Conservation (phyloP, 2,888 invertebrate genomes). For the Torymus texanus region DNA sequence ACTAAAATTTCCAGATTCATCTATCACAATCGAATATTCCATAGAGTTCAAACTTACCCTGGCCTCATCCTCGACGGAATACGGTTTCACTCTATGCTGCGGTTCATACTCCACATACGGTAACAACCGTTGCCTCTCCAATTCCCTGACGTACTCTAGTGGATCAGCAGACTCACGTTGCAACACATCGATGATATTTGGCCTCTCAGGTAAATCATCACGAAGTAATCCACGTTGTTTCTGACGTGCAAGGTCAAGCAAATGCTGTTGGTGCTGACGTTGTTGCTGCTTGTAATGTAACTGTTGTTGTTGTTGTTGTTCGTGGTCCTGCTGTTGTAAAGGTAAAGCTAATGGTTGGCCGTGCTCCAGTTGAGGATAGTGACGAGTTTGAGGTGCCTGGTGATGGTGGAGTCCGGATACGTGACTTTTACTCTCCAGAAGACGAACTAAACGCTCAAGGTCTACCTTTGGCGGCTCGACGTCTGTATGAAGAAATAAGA, state of each 20-base stretch:
- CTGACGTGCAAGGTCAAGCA: conserved; percentile 46
- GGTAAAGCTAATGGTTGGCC: not conserved
- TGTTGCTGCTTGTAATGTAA: not conserved
- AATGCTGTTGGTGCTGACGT: conserved; percentile 36
- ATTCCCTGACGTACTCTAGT: conserved; percentile 40
- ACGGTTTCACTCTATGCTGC: conserved; percentile 18
- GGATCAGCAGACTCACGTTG: conserved; percentile 43
- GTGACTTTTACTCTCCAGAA: conserved; percentile 61
- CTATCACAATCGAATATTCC: too few relatives aligned
- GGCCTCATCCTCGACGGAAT: conserved; percentile 45
- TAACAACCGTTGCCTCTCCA: conserved; percentile 44
- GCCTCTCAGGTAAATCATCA: conserved; percentile 51
- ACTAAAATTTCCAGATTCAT: too few relatives aligned
- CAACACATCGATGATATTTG: conserved; percentile 46
- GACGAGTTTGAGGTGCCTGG: conserved; percentile 18
- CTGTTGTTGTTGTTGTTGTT: conserved; percentile 15
- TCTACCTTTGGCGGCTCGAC: conserved; percentile 62
- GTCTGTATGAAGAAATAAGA: conserved; percentile 60
- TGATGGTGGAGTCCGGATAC: conserved; percentile 28
- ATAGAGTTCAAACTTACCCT: conserved; percentile 34
- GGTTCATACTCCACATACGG: conserved; percentile 54
- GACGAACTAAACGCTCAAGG: conserved; percentile 64
- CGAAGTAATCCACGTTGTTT: conserved; percentile 45
- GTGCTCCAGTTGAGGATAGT: conserved; percentile 17
- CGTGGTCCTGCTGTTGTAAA: conserved; percentile 10